phyloP scores from a whole-genome alignment of 2,888 invertebrate genomes.

The Dynastes hyllus region DNA sequence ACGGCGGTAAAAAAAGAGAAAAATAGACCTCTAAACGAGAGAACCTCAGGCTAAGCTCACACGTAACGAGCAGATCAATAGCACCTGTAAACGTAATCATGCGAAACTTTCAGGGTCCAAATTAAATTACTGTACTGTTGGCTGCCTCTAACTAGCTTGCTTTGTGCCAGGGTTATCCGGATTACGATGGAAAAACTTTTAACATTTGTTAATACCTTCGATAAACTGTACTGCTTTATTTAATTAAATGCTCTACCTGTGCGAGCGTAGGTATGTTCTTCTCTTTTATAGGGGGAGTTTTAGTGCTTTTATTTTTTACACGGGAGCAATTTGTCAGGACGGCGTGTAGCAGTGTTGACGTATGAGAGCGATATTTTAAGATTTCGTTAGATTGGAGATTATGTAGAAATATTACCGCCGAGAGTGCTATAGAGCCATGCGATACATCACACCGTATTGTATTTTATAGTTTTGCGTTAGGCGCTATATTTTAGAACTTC shows the following conservation, averaged over 20 bases:
- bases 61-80: constrained; percentile 67
- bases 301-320: constrained; percentile 38
- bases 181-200: constrained; percentile 52
- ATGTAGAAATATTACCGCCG: constrained; percentile 41
- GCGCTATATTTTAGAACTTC: background rate
- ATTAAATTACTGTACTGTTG: constrained; percentile 55
- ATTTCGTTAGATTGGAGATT: constrained; percentile 48
- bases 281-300: constrained; percentile 24
- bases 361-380: constrained; percentile 48
- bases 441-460: constrained; percentile 14
- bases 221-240: constrained; percentile 52
- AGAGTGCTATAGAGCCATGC: background rate
- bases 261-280: constrained; percentile 18
- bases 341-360: constrained; percentile 35
- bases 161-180: constrained; percentile 50
- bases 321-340: constrained; percentile 47
- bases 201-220: constrained; percentile 52
- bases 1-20: constrained; percentile 18
- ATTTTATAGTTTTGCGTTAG: constrained; percentile 19
- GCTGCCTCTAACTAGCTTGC: constrained; percentile 57
- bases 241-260: constrained; percentile 46
- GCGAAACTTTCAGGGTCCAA: constrained; percentile 63
- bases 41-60: constrained; percentile 58
- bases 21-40: constrained; percentile 36
- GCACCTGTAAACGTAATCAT: constrained; percentile 68